Percentiles rank a stretch among this genome's conserved stretches.
phyloP scores from a whole-genome alignment of 2,113 vertebrate genomes.

The Ammodramus savannarum region DNA sequence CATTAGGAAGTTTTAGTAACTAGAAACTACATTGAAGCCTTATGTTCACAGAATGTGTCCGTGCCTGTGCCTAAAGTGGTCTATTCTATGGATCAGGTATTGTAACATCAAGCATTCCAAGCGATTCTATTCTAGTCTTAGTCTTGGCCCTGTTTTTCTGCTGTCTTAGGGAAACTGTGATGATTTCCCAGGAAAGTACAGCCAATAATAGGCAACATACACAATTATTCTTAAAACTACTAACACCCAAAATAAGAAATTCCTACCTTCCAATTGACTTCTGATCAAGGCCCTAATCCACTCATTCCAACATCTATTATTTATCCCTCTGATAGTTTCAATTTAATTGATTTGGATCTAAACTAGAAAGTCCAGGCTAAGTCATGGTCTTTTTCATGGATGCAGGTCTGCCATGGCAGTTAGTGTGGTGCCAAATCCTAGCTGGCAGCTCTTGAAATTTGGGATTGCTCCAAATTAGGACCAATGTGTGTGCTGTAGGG shows the following conservation, averaged over 20 bases:
- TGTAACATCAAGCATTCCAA: background rate
- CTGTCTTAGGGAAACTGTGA: background rate
- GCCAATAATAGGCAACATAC: background rate
- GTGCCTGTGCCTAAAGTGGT: background rate
- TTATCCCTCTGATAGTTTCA: background rate
- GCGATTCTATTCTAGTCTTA: background rate
- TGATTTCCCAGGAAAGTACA: background rate
- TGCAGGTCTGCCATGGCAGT: background rate
- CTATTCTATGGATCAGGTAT: background rate
- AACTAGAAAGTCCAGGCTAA: background rate
- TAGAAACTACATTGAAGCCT: background rate
- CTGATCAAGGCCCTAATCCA: background rate
- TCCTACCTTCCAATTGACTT: background rate
- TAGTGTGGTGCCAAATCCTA: background rate
- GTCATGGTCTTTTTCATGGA: fast-evolving
- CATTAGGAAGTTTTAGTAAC: background rate
- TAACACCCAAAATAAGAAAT: background rate
- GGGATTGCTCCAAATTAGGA: constrained; percentile 6
- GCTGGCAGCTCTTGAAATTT: background rate
- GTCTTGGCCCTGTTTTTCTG: background rate
- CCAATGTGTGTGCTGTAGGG: background rate
- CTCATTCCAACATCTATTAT: background rate
- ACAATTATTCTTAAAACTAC: background rate
- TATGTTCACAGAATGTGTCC: background rate
- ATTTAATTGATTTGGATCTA: background rate